These are phyloP conservation scores for Spermophilus dauricus DNA, from an alignment of 2,113 vertebrate genomes.

Conservation along the genomic window DNA sequence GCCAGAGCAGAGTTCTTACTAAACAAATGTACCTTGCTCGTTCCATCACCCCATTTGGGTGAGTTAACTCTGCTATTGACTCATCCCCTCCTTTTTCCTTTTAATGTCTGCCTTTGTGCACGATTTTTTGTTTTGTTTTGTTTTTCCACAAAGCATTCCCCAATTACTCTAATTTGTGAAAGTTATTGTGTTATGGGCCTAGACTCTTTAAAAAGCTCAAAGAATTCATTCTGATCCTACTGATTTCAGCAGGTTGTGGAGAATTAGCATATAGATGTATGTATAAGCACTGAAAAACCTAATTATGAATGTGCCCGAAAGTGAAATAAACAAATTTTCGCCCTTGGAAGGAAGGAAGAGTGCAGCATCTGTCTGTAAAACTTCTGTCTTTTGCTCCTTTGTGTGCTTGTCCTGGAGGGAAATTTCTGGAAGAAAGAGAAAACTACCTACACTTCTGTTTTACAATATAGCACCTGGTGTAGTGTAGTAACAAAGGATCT, in stretches of 20 bases:
- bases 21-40: not conserved
- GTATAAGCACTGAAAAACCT: not conserved
- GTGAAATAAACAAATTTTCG: not conserved
- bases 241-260: not conserved
- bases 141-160: not conserved
- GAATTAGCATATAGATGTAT: not conserved
- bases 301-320: not conserved
- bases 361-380: fast-evolving
- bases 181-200: not conserved
- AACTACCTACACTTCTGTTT: not conserved
- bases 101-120: not conserved
- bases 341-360: not conserved
- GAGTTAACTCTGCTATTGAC: not conserved
- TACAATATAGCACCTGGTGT: not conserved
- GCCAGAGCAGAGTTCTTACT: not conserved
- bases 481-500: not conserved
- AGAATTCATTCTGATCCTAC: not conserved
- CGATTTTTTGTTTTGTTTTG: not conserved
- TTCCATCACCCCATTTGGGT: not conserved
- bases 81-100: not conserved
- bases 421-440: not conserved
- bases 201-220: not conserved
- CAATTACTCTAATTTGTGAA: not conserved
- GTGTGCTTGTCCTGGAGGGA: not conserved
- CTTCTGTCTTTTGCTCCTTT: not conserved